Evolutionary conservation across 1,140 invertebrate species (phyloP).

Genomic region (Fopius arisanus): DNA sequence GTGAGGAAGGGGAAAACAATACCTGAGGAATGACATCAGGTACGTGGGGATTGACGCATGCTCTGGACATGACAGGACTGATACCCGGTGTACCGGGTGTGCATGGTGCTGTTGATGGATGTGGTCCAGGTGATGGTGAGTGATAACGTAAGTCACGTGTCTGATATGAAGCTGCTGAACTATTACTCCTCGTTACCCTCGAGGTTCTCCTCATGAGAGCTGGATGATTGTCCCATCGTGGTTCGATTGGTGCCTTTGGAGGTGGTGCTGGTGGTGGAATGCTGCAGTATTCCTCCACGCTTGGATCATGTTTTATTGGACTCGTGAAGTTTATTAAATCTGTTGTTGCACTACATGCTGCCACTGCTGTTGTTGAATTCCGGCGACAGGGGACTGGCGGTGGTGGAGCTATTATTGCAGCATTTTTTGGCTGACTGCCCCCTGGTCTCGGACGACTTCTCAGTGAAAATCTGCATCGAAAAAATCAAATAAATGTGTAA

Average conservation of each 20-base stretch:
- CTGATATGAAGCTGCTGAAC: slow-evolving; percentile 57
- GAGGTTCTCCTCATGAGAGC: slow-evolving; percentile 53
- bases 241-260: slow-evolving; percentile 55
- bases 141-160: slow-evolving; percentile 58
- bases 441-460: slow-evolving; percentile 67
- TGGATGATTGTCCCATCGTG: slow-evolving; percentile 62
- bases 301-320: slow-evolving; percentile 61
- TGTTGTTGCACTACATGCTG: slow-evolving; percentile 60
- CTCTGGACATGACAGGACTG: slow-evolving; percentile 57
- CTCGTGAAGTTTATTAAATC: slow-evolving; percentile 80
- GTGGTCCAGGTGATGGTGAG: slow-evolving; percentile 52
- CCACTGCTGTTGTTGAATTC: slow-evolving; percentile 63
- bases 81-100: slow-evolving; percentile 59
- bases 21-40: slow-evolving; percentile 60
- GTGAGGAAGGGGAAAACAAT: slow-evolving; percentile 36
- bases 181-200: slow-evolving; percentile 58
- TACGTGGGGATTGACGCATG: slow-evolving; percentile 54
- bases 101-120: slow-evolving; percentile 56
- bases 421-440: slow-evolving; percentile 56
- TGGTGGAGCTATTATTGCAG: slow-evolving; percentile 65
- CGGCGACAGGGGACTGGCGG: slow-evolving; percentile 64
- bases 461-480: slow-evolving; percentile 55
- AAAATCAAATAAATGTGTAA: no score
- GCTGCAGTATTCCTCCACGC: slow-evolving; percentile 53
- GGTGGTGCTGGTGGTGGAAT: slow-evolving; percentile 49